Conservation (phyloP, 2,113 vertebrate genomes). For the Cisticola juncidis region DNA sequence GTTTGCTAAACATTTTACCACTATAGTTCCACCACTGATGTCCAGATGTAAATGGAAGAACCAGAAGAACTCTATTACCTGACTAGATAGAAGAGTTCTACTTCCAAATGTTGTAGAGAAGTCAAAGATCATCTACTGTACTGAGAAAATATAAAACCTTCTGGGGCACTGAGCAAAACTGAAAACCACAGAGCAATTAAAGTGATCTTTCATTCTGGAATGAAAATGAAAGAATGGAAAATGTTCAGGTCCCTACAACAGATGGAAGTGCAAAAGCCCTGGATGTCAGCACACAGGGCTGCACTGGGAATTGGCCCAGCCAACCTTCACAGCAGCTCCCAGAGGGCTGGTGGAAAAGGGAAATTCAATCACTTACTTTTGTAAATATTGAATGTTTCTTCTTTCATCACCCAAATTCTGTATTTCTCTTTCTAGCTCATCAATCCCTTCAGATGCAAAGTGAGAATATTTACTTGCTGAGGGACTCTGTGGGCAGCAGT, state of each 20-base stretch:
- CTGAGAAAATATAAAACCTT: neutral
- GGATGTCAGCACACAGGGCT: neutral
- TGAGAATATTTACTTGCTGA: neutral
- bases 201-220: neutral
- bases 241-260: neutral
- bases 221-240: neutral
- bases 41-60: neutral
- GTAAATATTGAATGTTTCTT: neutral
- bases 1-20: neutral
- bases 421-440: neutral
- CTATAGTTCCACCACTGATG: neutral
- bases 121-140: neutral
- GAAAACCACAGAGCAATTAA: neutral
- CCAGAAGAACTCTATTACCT: neutral
- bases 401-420: neutral
- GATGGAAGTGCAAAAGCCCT: fast-evolving
- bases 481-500: neutral
- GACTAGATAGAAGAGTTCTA: neutral
- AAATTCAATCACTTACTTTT: neutral
- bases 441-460: neutral
- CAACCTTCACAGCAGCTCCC: neutral
- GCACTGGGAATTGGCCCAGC: neutral
- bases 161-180: neutral
- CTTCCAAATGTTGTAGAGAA: neutral
- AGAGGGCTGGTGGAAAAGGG: neutral